Conservation (phyloP, 2,888 invertebrate genomes). For the Nomada fabriciana region DNA sequence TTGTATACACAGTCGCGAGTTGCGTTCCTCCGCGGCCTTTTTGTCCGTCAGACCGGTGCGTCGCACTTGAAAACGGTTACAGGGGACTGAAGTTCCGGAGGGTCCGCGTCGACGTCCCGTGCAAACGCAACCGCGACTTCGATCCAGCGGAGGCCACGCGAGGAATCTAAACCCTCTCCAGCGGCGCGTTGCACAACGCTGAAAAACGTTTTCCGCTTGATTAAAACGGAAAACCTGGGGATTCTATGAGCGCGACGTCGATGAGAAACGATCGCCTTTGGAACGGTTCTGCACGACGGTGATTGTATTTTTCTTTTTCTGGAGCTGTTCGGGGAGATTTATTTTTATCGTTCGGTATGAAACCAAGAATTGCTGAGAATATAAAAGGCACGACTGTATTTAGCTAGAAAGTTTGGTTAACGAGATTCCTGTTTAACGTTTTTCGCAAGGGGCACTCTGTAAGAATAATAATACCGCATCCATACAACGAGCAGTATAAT, state of each 20-base stretch:
- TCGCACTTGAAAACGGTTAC: constrained; percentile 53
- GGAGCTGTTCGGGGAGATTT: constrained; percentile 6
- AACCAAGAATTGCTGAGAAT: too few relatives aligned
- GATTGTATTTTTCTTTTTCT: constrained; percentile 16
- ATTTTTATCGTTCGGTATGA: not conserved
- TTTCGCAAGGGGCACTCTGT: too few relatives aligned
- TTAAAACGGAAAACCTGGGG: constrained; percentile 39
- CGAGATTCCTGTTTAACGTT: too few relatives aligned
- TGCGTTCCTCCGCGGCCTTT: constrained; percentile 39
- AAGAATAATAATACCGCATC: too few relatives aligned
- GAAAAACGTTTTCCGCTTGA: constrained; percentile 54
- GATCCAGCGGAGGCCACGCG: constrained; percentile 43
- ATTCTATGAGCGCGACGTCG: not conserved
- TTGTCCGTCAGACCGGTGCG: constrained; percentile 47
- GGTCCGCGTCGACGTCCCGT: constrained; percentile 23
- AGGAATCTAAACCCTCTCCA: constrained; percentile 17
- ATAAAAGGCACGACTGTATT: too few relatives aligned
- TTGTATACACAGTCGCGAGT: constrained; percentile 8
- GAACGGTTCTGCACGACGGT: not conserved
- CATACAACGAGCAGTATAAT: too few relatives aligned
- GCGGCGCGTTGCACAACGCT: not conserved
- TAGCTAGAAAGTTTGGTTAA: too few relatives aligned
- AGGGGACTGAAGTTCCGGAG: constrained; percentile 18
- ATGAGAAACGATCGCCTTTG: constrained; percentile 27
- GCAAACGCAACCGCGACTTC: constrained; percentile 28